Evolutionary conservation across 2,888 invertebrate species (phyloP), one percentile per base, ranked within the genome.

Genomic region (Drosophila seclusa): DNA sequence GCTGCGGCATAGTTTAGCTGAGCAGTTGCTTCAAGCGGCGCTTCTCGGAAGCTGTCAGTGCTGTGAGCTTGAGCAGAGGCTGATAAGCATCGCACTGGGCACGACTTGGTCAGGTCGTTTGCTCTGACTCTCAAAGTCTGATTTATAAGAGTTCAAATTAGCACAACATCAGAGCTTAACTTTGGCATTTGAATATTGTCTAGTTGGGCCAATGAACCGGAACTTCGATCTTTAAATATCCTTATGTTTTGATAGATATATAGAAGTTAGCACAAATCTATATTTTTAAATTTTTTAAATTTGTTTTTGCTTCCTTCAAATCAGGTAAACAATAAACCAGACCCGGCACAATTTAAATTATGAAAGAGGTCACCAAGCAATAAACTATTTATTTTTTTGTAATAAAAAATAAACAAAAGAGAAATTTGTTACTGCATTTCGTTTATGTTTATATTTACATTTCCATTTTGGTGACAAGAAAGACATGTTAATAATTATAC

Each of bases 21-120:
- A 18, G 36, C 42, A 60, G 55, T 59, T 63, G 31, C 32, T 54
- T 18, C 64, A n/a, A 60, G 45, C 54, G 53, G 36, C 60, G 45
- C 74, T 83, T 87, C 82, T 82, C 38, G 68, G 82, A 80, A 87
- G 62, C 74, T 76, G 81, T 71, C 77, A 73, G 24, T 58, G 53
- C 29, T 36, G n/a, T 57, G 21, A 18, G 10, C 21, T 11, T 32
- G n/a, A 34, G 27, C 52, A 63, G 36, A 50, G 24, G 18, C 34
- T 62, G 74, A 85, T 84, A 74, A 76, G 6, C 48, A 78, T 78
- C 75, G 16, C 32, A 48, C 50, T 64, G 50, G 68, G 65, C 68
- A 62, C 60, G 71, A 65, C 54, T 64, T 54, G 11, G 38, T 8
- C 58, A 58, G 57, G 38, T 63, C 48, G 50, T 58, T 49, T 53